Evolutionary conservation across 2,888 invertebrate species (phyloP).

Genomic region (Mycalesis mineus): DNA sequence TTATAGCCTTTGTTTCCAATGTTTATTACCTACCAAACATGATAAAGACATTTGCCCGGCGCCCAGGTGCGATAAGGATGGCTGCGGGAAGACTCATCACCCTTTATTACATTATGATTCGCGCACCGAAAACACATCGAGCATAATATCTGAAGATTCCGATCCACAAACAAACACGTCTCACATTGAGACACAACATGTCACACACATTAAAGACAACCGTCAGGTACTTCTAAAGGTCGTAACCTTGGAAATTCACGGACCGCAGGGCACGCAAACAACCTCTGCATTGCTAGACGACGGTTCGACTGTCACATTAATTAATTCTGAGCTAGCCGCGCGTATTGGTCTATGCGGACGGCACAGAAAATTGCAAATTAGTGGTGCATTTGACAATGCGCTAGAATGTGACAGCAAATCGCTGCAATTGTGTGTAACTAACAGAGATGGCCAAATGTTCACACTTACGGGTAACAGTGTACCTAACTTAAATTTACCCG

Average conservation of each 20-base stretch:
- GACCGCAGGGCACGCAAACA: constrained; percentile 16
- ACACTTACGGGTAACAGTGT: constrained; percentile 27
- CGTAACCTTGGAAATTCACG: neutral
- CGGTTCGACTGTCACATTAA: neutral
- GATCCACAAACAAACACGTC: no score
- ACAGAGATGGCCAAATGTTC: constrained; percentile 19
- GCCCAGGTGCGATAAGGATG: no score
- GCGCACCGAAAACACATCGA: no score
- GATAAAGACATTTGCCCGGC: no score
- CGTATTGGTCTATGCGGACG: constrained; percentile 28
- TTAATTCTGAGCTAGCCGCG: neutral
- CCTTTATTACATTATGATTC: no score
- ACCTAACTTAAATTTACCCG: constrained; percentile 30
- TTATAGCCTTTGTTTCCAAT: neutral
- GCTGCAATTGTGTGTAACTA: constrained; percentile 22
- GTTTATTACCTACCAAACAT: neutral
- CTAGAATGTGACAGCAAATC: constrained; percentile 6
- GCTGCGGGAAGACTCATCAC: no score
- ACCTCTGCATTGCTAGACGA: neutral
- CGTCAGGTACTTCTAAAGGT: neutral
- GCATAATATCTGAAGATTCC: no score
- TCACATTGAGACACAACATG: no score
- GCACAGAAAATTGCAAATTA: constrained; percentile 25
- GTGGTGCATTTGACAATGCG: constrained; percentile 27
- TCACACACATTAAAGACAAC: no score